phyloP scores from a whole-genome alignment of 1,140 invertebrate genomes.

The Heterodera carotae region DNA sequence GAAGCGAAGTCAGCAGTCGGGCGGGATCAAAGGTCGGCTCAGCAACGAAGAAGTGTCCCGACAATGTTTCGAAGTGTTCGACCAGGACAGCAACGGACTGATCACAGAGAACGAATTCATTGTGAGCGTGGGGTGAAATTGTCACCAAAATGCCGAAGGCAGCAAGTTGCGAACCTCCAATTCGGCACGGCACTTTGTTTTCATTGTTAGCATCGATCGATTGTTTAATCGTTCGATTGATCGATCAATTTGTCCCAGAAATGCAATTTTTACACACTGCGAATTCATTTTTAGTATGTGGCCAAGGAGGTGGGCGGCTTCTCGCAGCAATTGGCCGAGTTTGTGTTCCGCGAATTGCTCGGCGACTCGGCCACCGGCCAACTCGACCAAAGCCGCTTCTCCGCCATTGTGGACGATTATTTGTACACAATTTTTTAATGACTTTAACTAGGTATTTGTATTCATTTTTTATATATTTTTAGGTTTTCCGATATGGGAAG shows the following conservation, averaged over 20 bases:
- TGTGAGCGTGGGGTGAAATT: conserved; percentile 30
- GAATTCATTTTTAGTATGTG: conserved; percentile 65
- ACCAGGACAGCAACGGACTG: conserved; percentile 62
- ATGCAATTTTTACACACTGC: too few relatives aligned
- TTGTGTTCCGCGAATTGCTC: conserved; percentile 59
- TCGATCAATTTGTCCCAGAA: too few relatives aligned
- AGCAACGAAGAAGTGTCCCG: conserved; percentile 61
- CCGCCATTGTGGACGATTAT: conserved; percentile 65
- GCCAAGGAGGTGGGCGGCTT: conserved; percentile 64
- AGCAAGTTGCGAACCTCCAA: too few relatives aligned
- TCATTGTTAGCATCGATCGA: too few relatives aligned
- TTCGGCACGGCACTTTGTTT: too few relatives aligned
- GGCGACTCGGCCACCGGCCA: conserved; percentile 62
- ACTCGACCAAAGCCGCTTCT: conserved; percentile 56
- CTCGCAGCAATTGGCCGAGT: conserved; percentile 59
- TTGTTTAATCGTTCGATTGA: too few relatives aligned
- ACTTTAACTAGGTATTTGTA: background rate
- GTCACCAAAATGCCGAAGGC: too few relatives aligned
- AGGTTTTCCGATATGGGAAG: conserved; percentile 43
- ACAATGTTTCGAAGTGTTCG: conserved; percentile 65
- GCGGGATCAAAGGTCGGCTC: conserved; percentile 34
- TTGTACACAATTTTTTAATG: background rate
- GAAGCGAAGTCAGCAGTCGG: conserved; percentile 59
- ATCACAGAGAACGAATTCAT: conserved; percentile 65
- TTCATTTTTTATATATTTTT: background rate